Evolutionary conservation across 2,888 invertebrate species (phyloP).

Genomic region (Teleiodes luculella): DNA sequence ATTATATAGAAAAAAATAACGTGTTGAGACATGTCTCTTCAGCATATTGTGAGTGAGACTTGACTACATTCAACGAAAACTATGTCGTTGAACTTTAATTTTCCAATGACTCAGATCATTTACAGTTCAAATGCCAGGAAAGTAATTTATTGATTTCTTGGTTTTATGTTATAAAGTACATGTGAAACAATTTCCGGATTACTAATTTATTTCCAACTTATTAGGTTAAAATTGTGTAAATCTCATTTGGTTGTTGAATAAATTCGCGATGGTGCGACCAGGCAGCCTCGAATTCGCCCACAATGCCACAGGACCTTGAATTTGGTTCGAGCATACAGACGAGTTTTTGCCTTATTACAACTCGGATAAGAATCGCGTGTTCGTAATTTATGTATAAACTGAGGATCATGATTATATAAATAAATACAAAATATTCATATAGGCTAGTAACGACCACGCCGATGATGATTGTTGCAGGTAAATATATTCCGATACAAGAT

Average conservation of each 20-base stretch:
- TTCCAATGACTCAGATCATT: constrained; percentile 25
- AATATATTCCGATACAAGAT: constrained; percentile 41
- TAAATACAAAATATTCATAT: constrained; percentile 32
- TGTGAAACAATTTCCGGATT: no score
- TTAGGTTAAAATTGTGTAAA: constrained; percentile 11
- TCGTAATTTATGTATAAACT: constrained; percentile 55
- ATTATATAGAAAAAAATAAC: no score
- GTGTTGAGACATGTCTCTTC: no score
- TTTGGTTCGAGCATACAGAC: constrained; percentile 50
- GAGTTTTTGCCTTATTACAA: constrained; percentile 52
- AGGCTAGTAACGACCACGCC: constrained; percentile 24
- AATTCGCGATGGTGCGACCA: constrained; percentile 21
- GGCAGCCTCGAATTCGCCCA: constrained; percentile 35
- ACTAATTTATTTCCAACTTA: background rate
- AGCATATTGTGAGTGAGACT: background rate
- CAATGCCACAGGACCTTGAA: constrained; percentile 37
- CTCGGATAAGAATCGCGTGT: constrained; percentile 53
- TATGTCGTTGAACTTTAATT: constrained; percentile 31
- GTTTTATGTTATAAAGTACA: no score
- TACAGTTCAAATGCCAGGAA: constrained; percentile 9
- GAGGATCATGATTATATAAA: constrained; percentile 55
- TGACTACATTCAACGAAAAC: constrained; percentile 8
- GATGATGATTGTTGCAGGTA: constrained; percentile 37
- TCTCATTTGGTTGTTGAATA: constrained; percentile 1
- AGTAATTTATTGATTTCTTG: no score